Base-by-base conservation (phyloP, 1,140 invertebrate species). In the Drosophila tsacasi region DNA sequence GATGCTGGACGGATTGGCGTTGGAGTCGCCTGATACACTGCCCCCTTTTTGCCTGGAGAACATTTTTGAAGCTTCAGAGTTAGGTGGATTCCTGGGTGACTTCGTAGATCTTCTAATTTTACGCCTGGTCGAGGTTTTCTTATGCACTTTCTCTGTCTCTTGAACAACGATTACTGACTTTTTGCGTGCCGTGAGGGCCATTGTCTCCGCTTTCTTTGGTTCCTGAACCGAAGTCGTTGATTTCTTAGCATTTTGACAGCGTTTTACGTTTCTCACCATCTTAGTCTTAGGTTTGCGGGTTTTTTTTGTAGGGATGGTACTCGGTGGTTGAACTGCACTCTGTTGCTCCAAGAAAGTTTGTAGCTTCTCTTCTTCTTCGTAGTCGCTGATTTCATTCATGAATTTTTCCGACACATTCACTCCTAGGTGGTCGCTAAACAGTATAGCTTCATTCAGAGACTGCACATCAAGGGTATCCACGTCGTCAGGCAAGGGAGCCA, bases 371-470 rank as follows among this genome's bases (percentile, higher is more conserved):
- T 86, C 79, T 17, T 76, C 67, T 27, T 92, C 91, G 27, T 79
- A 76, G 17, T 91, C 87, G 37, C 91, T 92, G 10, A 81, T 54
- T 1, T 79, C 37, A 1, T 42, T 62, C 40, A 90, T 42, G 1
- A 62, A 17, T 12, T 59, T 52, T 1, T 67, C 71, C 3, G 42
- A 65, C 25, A 68, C 64, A 9, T 44, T 68, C 17, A 30, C 61
- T 0, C 75, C 50, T 21, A 39, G 55, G 1, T 78, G 52, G 0
- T 79, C 73, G 4, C 71, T 57, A 44, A 92, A 92, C 5, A 55
- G 25, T 10, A 92, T 81, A 0, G 65, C 62, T 35, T 86, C 79
- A 47, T 92, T 87, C 0, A 91, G 30, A 0, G 84, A 86, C 30
- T 54, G 32, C 8, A 79, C 71, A 10, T 89, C 83, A 3, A 23